Conservation (phyloP, 2,797 vertebrate species). For the Mormyrops boulengeri region DNA sequence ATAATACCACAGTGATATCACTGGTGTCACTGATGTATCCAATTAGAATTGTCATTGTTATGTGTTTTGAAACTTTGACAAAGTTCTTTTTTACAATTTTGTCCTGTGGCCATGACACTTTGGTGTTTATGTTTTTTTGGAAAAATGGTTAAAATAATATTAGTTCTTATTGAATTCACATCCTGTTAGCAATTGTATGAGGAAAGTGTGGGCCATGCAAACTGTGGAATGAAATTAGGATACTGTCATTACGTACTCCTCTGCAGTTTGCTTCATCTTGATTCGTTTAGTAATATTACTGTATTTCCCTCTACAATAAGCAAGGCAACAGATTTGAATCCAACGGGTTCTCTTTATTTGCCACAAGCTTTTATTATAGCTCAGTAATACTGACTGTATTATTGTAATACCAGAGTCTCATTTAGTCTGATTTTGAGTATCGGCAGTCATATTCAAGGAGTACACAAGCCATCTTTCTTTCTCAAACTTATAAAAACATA, state of each 20-base stretch:
- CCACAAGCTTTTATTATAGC: neutral
- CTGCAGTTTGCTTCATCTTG: conserved; percentile 51
- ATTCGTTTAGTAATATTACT: conserved; percentile 62
- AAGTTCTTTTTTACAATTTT: neutral
- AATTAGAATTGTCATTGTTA: neutral
- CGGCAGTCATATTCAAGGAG: neutral
- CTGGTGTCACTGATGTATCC: neutral
- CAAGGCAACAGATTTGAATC: conserved; percentile 28
- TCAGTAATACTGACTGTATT: neutral
- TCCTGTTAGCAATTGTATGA: conserved; percentile 29
- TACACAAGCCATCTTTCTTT: neutral
- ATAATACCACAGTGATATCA: neutral
- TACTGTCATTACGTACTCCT: conserved; percentile 35
- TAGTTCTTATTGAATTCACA: conserved; percentile 17
- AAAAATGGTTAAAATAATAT: neutral
- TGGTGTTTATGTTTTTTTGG: neutral
- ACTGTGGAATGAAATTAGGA: conserved; percentile 19
- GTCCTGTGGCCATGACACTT: neutral
- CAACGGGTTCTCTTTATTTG: conserved; percentile 19
- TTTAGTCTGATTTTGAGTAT: neutral
- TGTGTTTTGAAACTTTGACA: neutral
- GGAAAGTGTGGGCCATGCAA: conserved; percentile 24
- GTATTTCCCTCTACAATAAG: conserved; percentile 57
- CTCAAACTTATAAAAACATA: neutral
- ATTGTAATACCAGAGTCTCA: neutral